Base-by-base conservation (phyloP, 2,888 invertebrate species). In the Rhagium mordax region DNA sequence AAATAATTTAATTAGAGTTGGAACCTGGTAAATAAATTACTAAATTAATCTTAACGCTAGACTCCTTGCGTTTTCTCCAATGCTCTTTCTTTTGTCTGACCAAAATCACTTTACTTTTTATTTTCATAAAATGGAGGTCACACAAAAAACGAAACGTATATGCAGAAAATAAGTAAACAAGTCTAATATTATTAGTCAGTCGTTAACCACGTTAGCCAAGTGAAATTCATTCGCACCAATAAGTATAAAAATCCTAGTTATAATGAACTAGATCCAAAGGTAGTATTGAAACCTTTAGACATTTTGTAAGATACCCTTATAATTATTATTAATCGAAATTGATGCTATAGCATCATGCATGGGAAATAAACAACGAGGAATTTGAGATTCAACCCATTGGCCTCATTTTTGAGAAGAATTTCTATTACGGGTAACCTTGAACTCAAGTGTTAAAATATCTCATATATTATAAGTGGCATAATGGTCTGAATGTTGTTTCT, bases 391-490 rank as follows among this genome's bases (percentile, higher is more conserved):
- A 18, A 33, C 5, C 15, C 24, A 33, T 15, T 59, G 59, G 13
- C 59, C 59, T 33, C 59, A 33, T 24, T 59, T 59, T 29, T 24
- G 10, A 7, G 29, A 33, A n/a, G 59, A 29, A 59, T 59, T 59
- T 59, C 59, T 59, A 59, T 29, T n/a, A 13, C 18, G 16, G 18
- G 6, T 59, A 15, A n/a, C 59, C 59, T 59, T 59, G 59, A 59
- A 8, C 59, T 33, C 18, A 29, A 13, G 13, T 10, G n/a, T n/a
- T n/a, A 4, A n/a, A 7, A 4, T 4, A 41, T 41, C 4, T 41
- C n/a, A n/a, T 41, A 41, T 15, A 41, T 15, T 41, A n/a, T 41
- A 10, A 41, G 41, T 41, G 41, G n/a, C n/a, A 4, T 41, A 41
- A 41, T 41, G n/a, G 3, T 24, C n/a, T n/a, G n/a, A n/a, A n/a